Percentiles rank a stretch among this genome's conserved stretches.
These are phyloP conservation scores for Heterodera schachtii DNA, from an alignment of 1,140 invertebrate genomes.

Conservation along the genomic window DNA sequence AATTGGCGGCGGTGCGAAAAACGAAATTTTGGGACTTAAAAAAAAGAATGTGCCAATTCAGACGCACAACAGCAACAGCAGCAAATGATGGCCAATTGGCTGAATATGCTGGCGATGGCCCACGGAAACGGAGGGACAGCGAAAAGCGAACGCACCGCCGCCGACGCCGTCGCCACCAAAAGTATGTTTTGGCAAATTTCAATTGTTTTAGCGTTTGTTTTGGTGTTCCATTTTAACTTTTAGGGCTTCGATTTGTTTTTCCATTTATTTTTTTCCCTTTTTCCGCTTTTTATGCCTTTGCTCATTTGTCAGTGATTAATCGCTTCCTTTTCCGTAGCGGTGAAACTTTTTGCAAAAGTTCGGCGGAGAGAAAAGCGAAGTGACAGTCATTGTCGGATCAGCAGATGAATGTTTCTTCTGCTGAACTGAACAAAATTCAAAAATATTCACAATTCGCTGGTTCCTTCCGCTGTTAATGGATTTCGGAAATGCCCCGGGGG, in stretches of 20 bases:
- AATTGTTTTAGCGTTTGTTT: not conserved
- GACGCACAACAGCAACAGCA: not conserved
- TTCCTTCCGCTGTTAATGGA: too few species aligned
- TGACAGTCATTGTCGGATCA: not conserved
- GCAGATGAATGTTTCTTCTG: not conserved
- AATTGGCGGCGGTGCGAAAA: not conserved
- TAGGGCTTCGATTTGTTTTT: too few species aligned
- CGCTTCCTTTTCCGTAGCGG: not conserved
- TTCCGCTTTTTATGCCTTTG: not conserved
- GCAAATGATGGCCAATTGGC: not conserved
- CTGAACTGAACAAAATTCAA: too few species aligned
- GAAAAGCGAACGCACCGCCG: not conserved
- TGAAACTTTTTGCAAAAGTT: not conserved
- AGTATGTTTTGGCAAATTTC: too few species aligned
- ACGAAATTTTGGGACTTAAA: not conserved
- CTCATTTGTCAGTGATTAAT: not conserved
- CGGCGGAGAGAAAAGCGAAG: too few species aligned
- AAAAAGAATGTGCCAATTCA: not conserved
- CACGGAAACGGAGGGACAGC: not conserved
- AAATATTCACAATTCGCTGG: too few species aligned
- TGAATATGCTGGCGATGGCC: not conserved
- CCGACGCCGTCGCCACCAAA: too few species aligned
- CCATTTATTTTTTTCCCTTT: too few species aligned
- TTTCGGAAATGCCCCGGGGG: too few species aligned
- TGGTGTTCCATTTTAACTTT: too few species aligned